These are phyloP conservation scores for Cisticola juncidis DNA, from an alignment of 2,113 vertebrate species.

Conservation along the genomic window DNA sequence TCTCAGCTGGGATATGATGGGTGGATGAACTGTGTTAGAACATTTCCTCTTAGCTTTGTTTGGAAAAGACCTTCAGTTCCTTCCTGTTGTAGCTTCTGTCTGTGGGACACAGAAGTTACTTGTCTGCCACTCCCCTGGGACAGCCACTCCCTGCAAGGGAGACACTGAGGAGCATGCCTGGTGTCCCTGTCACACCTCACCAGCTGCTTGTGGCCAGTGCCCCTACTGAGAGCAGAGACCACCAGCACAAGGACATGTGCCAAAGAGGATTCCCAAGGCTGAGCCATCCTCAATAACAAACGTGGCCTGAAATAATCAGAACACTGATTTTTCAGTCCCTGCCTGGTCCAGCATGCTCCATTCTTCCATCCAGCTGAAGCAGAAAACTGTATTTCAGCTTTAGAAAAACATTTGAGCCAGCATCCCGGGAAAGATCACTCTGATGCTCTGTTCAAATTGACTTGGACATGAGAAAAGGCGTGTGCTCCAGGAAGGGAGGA, in stretches of 20 bases:
- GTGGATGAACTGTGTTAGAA: not conserved
- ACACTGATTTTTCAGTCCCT: not conserved
- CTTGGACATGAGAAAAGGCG: not conserved
- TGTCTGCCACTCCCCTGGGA: not conserved
- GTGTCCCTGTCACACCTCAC: not conserved
- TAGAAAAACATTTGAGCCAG: not conserved
- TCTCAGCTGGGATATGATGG: not conserved
- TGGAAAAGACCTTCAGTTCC: not conserved
- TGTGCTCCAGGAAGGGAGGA: not conserved
- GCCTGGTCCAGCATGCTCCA: not conserved
- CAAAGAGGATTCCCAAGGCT: not conserved
- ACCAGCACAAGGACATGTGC: rapidly evolving
- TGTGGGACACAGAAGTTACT: not conserved
- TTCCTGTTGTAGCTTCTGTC: rapidly evolving
- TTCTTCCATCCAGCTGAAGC: not conserved
- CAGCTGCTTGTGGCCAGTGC: not conserved
- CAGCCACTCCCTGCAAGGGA: rapidly evolving
- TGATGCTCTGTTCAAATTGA: not conserved
- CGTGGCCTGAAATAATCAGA: not conserved
- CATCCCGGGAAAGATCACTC: not conserved
- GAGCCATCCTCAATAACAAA: not conserved
- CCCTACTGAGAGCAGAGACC: not conserved
- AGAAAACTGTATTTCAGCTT: not conserved
- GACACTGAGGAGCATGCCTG: not conserved
- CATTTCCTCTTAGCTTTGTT: not conserved